Conservation (phyloP, 2,797 vertebrate species). For the Pterois miles region DNA sequence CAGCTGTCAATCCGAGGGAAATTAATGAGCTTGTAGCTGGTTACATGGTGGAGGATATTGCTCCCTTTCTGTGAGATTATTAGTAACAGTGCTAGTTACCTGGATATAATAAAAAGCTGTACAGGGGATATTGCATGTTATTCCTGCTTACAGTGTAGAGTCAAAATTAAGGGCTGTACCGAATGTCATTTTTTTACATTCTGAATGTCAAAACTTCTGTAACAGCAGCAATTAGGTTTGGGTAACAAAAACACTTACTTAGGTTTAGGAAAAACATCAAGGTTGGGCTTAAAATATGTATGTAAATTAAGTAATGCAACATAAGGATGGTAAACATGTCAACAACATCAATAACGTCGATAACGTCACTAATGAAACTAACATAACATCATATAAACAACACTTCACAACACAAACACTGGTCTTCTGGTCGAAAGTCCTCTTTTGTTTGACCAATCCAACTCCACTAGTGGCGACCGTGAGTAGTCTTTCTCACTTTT, state of each 20-base stretch:
- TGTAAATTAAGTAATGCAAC: too few species aligned
- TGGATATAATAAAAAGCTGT: neutral
- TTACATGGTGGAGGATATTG: neutral
- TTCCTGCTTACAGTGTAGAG: neutral
- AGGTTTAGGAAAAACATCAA: neutral
- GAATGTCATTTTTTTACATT: too few species aligned
- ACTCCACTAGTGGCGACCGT: neutral
- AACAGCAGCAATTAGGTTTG: neutral
- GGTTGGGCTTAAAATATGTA: neutral
- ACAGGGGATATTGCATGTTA: neutral
- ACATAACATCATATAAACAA: neutral
- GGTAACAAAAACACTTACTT: neutral
- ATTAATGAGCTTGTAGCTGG: neutral
- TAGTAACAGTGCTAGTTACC: neutral
- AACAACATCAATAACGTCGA: too few species aligned
- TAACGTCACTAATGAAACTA: too few species aligned
- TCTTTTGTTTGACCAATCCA: neutral
- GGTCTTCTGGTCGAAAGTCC: neutral
- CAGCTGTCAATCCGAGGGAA: neutral
- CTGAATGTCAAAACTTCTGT: neutral
- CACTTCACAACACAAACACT: neutral
- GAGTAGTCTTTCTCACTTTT: neutral
- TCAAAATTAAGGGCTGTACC: neutral
- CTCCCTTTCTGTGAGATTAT: neutral
- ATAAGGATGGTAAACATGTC: too few species aligned